Base-by-base conservation (phyloP, 2,113 vertebrate species). In the Spermophilus dauricus region DNA sequence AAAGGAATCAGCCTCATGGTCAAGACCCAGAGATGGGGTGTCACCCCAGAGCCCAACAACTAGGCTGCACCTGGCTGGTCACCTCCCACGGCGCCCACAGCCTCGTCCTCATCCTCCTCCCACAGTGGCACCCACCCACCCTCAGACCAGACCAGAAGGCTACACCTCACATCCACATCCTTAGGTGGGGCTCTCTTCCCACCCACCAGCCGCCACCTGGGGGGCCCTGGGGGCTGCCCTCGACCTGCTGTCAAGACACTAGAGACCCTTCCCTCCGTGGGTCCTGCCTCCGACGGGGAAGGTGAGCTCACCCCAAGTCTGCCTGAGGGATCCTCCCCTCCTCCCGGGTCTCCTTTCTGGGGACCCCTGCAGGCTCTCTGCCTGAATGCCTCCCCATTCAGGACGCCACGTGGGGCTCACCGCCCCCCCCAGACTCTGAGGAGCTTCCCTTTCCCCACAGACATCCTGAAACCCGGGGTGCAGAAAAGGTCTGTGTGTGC, bases 61-160 rank as follows among this genome's bases (percentile, higher is more conserved):
- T 86, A 53, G n/a, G 3, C 39, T 1, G 24, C 16, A 0, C 26
- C 51, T 48, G 48, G 48, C 65, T 14, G 11, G n/a, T 37, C 63
- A 39, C 63, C 28, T 69, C 53, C 82, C 5, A 8, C 34, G 24
- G 26, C 51, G 48, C 37, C 39, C 56, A 78, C 45, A 26, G 0
- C 93, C 69, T 18, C 80, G 2, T 37, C 76, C 77, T 84, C 69
- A 8, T 4, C 18, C 24, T 45, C 39, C 28, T 45, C 12, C 20
- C n/a, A 6, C 0, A 0, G 45, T 1, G 4, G 20, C 34, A 4
- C 32, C 22, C 56, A n/a, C 14, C 42, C 34, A 61, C 14, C 42
- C 5, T 18, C 65, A 18, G 89, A 51, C 70, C 65, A 34, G 86
- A 65, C 70, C 11, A 32, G 34, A 3, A 34, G 34, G 69, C 28